phyloP scores from a whole-genome alignment of 2,113 vertebrate species.

The Corythornis madagascariensis region DNA sequence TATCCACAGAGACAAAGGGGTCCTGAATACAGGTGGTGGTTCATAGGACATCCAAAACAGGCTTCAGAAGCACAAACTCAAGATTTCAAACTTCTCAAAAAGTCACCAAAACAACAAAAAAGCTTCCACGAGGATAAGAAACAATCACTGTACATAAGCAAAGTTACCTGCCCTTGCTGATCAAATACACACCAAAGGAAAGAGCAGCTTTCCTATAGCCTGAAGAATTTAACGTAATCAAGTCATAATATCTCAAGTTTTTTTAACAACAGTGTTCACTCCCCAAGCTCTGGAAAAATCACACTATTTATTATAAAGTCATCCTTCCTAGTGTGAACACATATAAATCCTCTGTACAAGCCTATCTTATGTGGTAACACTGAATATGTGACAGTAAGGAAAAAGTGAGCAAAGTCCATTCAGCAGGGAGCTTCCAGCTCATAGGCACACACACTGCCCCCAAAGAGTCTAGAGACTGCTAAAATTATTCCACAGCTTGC shows the following conservation, averaged over 20 bases:
- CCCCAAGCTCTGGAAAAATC: background rate
- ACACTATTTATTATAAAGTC: background rate
- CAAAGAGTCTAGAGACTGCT: background rate
- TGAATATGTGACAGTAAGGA: background rate
- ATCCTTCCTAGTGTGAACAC: background rate
- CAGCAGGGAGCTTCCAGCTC: background rate
- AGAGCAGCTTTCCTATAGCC: background rate
- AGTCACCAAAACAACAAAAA: background rate
- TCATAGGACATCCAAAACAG: background rate
- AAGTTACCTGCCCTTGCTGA: background rate
- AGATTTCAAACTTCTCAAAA: background rate
- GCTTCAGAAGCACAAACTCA: background rate
- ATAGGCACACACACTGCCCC: background rate
- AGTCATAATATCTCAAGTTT: background rate
- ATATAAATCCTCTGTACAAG: background rate
- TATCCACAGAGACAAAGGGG: background rate
- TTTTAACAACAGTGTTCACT: background rate
- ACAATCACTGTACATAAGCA: background rate
- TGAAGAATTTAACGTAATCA: background rate
- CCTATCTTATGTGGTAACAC: background rate
- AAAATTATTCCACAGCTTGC: background rate
- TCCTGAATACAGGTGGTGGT: background rate
- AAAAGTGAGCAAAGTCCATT: background rate
- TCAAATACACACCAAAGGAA: background rate
- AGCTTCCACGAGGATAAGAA: background rate